Percentiles rank a stretch among this genome's conserved stretches.
Evolutionary conservation across 2,113 vertebrate species (phyloP).

Genomic region (Ginglymostoma cirratum): DNA sequence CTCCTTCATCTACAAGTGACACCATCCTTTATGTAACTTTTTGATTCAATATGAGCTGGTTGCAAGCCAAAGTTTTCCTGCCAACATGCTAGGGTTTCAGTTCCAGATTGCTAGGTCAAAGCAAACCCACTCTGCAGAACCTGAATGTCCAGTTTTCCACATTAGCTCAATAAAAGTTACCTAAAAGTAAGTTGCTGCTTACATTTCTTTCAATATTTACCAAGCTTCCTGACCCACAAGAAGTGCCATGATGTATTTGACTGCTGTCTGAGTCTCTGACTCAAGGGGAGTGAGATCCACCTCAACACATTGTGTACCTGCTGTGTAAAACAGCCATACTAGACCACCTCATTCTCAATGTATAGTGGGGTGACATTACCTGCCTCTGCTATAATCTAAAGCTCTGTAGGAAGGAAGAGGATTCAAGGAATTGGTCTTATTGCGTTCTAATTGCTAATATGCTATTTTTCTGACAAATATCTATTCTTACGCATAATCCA

Average conservation of each 20-base stretch:
- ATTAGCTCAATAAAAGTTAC: background rate
- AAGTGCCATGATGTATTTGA: too few relatives aligned
- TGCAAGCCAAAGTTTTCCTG: background rate
- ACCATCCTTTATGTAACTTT: background rate
- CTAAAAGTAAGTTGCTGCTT: background rate
- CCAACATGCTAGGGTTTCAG: background rate
- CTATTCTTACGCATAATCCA: background rate
- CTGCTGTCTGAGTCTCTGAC: too few relatives aligned
- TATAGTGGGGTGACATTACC: background rate
- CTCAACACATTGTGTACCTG: background rate
- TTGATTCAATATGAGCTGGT: background rate
- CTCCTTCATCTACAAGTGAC: background rate
- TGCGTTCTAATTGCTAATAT: background rate
- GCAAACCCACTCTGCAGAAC: background rate
- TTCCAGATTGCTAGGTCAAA: background rate
- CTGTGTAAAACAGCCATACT: background rate
- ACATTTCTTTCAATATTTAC: background rate
- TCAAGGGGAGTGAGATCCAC: background rate
- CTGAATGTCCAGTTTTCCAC: background rate
- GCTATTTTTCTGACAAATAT: background rate
- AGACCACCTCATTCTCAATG: background rate
- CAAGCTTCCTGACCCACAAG: background rate
- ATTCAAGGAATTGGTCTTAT: background rate
- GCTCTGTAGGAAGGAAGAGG: background rate
- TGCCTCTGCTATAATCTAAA: background rate